Base-by-base conservation (phyloP, 2,797 vertebrate genomes). In the Acropternis orthonyx region DNA sequence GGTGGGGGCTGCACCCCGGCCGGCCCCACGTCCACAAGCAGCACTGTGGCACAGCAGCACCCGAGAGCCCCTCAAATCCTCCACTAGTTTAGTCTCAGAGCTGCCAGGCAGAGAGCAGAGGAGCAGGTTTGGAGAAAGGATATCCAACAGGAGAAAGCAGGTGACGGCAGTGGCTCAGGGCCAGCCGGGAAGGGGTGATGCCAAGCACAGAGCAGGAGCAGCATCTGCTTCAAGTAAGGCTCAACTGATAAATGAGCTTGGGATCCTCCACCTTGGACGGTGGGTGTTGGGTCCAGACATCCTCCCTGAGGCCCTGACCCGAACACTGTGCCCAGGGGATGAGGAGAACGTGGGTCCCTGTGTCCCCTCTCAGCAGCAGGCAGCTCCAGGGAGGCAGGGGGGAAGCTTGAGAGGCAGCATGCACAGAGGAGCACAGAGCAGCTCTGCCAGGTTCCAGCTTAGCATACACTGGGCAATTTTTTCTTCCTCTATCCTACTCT, bases 161-260 rank as follows among this genome's bases (percentile, higher is more conserved):
- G 32, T 17, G 18, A n/a, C 5, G 17, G 26, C 13, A 46, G 22
- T 0, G 1, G 56, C 48, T 74, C 56, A 4, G 19, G 17, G 52
- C n/a, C 56, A 63, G 44, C 43, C 0, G 0, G 24, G 16, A 46
- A 12, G 3, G 4, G 7, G 28, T 12, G 55, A 49, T 6, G 4
- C 21, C 39, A 24, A 58, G 49, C 63, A 66, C 22, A 39, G n/a
- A 65, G 37, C n/a, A n/a, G 49, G 12, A 85, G 41, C 48, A 77
- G 36, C 4, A 3, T 28, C 30, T n/a, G 16, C 41, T 44, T 44
- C 44, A 15, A 49, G 39, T 41, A 48, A 44, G 14, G 23, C 9
- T 67, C 59, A 51, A 1, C 6, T 24, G 48, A 14, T 14, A 36
- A 58, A 16, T 3, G 32, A 51, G 26, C 39, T 18, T 36, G 30